Conservation (phyloP, 2,888 invertebrate genomes). For the Lasioglossum villosulum region DNA sequence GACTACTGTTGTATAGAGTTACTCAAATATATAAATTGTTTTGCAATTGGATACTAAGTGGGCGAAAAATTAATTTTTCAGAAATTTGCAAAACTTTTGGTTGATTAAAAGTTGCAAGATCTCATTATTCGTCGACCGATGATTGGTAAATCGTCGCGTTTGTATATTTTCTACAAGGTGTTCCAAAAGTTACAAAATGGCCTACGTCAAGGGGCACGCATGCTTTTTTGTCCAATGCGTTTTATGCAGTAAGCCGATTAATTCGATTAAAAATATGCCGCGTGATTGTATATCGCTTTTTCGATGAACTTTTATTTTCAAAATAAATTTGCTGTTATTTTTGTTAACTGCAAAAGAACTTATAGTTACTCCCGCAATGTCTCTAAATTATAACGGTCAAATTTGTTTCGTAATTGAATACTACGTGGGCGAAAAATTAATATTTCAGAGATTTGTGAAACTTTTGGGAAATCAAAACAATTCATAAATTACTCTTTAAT, state of each 20-base stretch:
- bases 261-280: not conserved
- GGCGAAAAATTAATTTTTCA: not conserved
- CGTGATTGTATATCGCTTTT: not conserved
- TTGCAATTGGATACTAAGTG: not conserved
- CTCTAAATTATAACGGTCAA: not conserved
- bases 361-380: not conserved
- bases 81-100: not conserved
- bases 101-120: not conserved
- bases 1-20: not conserved
- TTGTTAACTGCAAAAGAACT: not conserved
- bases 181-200: slow-evolving; percentile 74
- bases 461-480: too few species aligned
- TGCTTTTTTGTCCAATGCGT: slow-evolving; percentile 24
- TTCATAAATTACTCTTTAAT: too few species aligned
- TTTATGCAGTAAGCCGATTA: not conserved
- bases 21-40: not conserved
- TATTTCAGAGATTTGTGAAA: not conserved
- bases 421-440: not conserved
- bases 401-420: not conserved
- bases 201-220: slow-evolving; percentile 81
- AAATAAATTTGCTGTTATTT: not conserved
- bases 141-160: slow-evolving; percentile 15
- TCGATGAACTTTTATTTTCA: not conserved
- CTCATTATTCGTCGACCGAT: not conserved
- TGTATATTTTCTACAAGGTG: not conserved